A percentile compares a stretch with the other conserved stretches of the same genome.
Evolutionary conservation across 1,140 invertebrate species (phyloP).

Genomic region (Philopotamus ludificatus): DNA sequence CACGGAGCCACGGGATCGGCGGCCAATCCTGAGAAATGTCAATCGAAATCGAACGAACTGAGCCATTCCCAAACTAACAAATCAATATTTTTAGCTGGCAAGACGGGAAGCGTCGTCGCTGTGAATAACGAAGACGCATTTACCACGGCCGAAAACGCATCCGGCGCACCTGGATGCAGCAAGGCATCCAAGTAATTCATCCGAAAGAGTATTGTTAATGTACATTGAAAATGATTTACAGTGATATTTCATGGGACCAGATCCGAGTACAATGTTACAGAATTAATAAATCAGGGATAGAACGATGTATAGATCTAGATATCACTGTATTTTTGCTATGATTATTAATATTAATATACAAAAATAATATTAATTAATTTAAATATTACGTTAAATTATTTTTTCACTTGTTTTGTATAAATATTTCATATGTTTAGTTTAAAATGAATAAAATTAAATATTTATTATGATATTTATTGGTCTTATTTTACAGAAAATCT

Average conservation of each 20-base stretch:
- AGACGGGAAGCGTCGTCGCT: conserved; percentile 36
- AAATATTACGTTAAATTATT: background rate
- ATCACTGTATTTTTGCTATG: too few relatives aligned
- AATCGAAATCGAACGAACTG: conserved; percentile 24
- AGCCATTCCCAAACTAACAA: conserved; percentile 33
- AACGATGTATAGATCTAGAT: too few relatives aligned
- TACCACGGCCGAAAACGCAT: conserved; percentile 3
- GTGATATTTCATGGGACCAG: too few relatives aligned
- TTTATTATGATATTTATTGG: too few relatives aligned
- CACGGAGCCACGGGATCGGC: conserved; percentile 30
- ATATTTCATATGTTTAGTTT: background rate
- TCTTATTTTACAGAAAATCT: too few relatives aligned
- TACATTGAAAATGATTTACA: background rate
- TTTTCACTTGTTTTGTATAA: background rate
- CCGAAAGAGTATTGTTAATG: background rate
- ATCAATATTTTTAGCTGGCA: conserved; percentile 37
- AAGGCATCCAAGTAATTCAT: background rate
- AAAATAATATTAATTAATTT: background rate
- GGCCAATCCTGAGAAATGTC: background rate
- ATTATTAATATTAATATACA: background rate
- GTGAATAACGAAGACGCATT: conserved; percentile 28
- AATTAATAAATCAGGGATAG: too few relatives aligned
- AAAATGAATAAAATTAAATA: too few relatives aligned
- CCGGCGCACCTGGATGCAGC: background rate
- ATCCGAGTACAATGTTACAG: too few relatives aligned